Evolutionary conservation across 2,888 invertebrate species (phyloP).

Genomic region (Salpingus planirostris): DNA sequence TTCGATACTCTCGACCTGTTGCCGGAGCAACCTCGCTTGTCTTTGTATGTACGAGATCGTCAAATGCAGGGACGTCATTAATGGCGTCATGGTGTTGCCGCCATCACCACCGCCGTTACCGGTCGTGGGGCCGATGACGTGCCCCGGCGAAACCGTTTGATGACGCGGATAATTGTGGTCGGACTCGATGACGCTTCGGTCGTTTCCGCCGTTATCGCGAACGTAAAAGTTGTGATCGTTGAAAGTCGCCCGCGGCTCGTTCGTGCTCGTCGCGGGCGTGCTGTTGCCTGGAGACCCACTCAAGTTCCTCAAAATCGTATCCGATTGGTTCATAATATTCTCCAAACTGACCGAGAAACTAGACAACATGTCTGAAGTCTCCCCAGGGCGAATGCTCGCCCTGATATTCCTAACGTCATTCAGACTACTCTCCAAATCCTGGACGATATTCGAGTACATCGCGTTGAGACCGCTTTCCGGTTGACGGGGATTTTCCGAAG

Average conservation of each 20-base stretch:
- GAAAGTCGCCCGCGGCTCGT: not conserved
- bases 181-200: conserved; percentile 24
- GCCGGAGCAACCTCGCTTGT: conserved; percentile 34
- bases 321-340: conserved; percentile 38
- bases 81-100: conserved; percentile 27
- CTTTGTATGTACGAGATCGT: conserved; percentile 38
- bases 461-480: conserved; percentile 8
- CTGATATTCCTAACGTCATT: conserved; percentile 33
- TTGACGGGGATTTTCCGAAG: not conserved
- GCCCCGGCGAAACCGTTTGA: conserved; percentile 22
- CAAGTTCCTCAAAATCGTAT: conserved; percentile 36
- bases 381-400: conserved; percentile 29
- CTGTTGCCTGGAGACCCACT: too few species aligned
- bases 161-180: conserved; percentile 37
- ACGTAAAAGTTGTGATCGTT: conserved; percentile 30
- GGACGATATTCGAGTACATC: conserved; percentile 38
- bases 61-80: conserved; percentile 36
- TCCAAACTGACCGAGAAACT: conserved; percentile 37
- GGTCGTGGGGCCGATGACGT: conserved; percentile 11
- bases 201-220: conserved; percentile 18
- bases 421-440: conserved; percentile 36
- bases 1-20: conserved; percentile 36
- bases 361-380: conserved; percentile 35
- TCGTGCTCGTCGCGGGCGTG: too few species aligned
- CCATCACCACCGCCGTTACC: conserved; percentile 3